Percentiles rank a stretch among this genome's conserved stretches.
These are phyloP conservation scores for Nematopogon swammerdamellus DNA, from an alignment of 2,888 invertebrate genomes.

Conservation along the genomic window DNA sequence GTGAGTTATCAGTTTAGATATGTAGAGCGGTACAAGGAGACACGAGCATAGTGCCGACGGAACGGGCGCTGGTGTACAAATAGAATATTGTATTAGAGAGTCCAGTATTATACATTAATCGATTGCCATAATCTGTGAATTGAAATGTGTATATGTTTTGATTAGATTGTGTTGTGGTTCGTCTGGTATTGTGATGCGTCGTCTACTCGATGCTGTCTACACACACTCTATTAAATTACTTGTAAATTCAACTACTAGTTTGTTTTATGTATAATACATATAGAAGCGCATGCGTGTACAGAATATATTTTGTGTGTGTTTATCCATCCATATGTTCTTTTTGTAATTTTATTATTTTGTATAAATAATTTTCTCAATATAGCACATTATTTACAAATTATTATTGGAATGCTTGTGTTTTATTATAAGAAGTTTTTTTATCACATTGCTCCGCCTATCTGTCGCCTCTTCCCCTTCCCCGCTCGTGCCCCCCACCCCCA, in stretches of 20 bases:
- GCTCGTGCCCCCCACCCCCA: too few species aligned
- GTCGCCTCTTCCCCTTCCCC: too few species aligned
- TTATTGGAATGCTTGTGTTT: neutral
- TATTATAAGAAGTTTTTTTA: too few species aligned
- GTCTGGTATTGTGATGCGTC: slow-evolving; percentile 23
- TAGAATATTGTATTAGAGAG: slow-evolving; percentile 45
- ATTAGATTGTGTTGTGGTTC: slow-evolving; percentile 29
- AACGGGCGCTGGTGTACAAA: neutral
- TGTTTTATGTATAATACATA: slow-evolving; percentile 35
- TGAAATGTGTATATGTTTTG: slow-evolving; percentile 15
- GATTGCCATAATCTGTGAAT: slow-evolving; percentile 51
- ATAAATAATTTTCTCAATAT: slow-evolving; percentile 26
- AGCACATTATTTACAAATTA: slow-evolving; percentile 54
- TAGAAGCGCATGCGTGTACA: slow-evolving; percentile 49
- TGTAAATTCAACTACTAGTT: slow-evolving; percentile 32
- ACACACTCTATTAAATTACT: slow-evolving; percentile 30
- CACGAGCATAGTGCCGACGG: too few species aligned
- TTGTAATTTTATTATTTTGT: slow-evolving; percentile 30
- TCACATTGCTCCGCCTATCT: too few species aligned
- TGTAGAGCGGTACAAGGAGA: too few species aligned
- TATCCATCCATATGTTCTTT: slow-evolving; percentile 53
- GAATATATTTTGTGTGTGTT: slow-evolving; percentile 44
- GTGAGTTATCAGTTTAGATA: too few species aligned
- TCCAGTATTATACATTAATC: slow-evolving; percentile 42
- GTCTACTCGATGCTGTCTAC: slow-evolving; percentile 16